Conservation (phyloP, 2,888 invertebrate species). For the Isotomurus palustris region DNA sequence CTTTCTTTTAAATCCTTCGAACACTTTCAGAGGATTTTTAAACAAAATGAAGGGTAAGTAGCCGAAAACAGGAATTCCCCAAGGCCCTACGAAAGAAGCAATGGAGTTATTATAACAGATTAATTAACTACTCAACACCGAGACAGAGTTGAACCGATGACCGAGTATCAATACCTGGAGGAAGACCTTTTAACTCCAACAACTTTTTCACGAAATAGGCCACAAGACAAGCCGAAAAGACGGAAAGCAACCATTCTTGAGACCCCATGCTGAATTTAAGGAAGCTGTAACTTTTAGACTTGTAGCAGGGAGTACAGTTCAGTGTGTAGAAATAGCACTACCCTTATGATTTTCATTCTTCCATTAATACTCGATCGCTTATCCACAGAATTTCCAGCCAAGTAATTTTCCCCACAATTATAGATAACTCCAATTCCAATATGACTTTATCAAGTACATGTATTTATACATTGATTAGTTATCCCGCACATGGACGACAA, state of each 20-base stretch:
- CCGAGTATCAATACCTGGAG: slow-evolving; percentile 17
- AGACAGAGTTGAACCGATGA: background rate
- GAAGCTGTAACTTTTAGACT: background rate
- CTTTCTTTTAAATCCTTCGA: slow-evolving; percentile 36
- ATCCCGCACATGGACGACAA: no score
- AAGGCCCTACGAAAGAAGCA: slow-evolving; percentile 15
- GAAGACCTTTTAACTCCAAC: slow-evolving; percentile 16
- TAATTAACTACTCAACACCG: background rate
- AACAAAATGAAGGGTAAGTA: slow-evolving; percentile 42
- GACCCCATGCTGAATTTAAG: background rate
- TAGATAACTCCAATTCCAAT: no score
- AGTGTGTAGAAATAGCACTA: no score
- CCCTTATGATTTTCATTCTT: no score
- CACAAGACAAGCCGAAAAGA: background rate
- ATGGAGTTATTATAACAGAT: background rate
- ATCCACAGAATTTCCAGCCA: no score
- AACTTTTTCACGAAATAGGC: slow-evolving; percentile 9
- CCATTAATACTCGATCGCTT: no score
- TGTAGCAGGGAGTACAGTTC: no score
- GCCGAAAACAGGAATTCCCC: slow-evolving; percentile 39
- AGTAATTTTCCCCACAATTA: no score
- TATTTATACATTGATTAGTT: no score
- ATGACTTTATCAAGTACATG: no score
- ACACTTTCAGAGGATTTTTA: slow-evolving; percentile 38
- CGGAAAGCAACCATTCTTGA: background rate